Conservation (phyloP, 2,888 invertebrate genomes). For the Acrobeloides nanus region DNA sequence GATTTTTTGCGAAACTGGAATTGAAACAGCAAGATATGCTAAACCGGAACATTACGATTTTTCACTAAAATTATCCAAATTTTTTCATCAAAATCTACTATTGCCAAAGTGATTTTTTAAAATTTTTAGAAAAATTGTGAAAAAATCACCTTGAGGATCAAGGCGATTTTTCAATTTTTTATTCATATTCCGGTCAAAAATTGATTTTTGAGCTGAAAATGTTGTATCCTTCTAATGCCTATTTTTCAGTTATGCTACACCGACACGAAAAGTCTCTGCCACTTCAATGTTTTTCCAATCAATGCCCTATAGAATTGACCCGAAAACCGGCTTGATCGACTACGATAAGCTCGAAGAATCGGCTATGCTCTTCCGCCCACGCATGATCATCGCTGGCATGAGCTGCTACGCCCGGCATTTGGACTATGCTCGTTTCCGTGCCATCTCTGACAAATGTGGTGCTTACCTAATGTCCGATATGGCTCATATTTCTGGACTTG, state of each 20-base stretch:
- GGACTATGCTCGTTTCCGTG: constrained; percentile 79
- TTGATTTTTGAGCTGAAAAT: no score
- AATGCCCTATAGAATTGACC: constrained; percentile 82
- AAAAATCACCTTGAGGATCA: no score
- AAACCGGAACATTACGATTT: no score
- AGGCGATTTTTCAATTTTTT: no score
- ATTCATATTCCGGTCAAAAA: no score
- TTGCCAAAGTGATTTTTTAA: background rate
- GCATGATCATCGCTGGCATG: constrained; percentile 77
- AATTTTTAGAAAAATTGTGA: no score
- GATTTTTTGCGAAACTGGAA: no score
- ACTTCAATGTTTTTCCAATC: constrained; percentile 96
- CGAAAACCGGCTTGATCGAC: constrained; percentile 77
- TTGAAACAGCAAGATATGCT: no score
- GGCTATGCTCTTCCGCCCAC: constrained; percentile 80
- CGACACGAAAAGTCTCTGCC: constrained; percentile 82
- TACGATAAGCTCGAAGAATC: constrained; percentile 77
- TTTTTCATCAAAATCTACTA: background rate
- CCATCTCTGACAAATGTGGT: constrained; percentile 70
- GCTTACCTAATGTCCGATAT: constrained; percentile 86
- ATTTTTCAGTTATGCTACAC: constrained; percentile 69
- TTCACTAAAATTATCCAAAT: no score
- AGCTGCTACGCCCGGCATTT: constrained; percentile 86
- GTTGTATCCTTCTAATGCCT: constrained; percentile 3
- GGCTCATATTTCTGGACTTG: constrained; percentile 81